Base-by-base conservation (phyloP, 2,888 invertebrate species). In the Abrostola tripartita region DNA sequence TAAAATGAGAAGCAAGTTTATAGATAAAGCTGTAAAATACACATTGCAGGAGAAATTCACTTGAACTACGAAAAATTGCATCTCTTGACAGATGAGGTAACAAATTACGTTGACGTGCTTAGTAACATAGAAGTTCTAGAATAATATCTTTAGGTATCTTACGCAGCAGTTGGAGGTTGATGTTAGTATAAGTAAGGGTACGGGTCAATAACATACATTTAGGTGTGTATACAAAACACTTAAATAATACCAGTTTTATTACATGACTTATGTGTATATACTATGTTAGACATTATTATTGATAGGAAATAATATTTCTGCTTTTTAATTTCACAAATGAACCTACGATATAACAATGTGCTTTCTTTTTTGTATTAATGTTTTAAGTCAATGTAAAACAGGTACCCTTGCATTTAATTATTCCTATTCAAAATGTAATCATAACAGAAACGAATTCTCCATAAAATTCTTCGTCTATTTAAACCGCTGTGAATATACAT, bases 11-110 rank as follows among this genome's bases (percentile, higher is more conserved):
- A 47, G 24, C 24, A 47, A 47, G 2, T 24, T 5, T 8, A 8
- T 24, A 37, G 9, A 37, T 37, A 37, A 0, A 10, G 12, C 36
- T 10, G 24, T n/a, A n/a, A 52, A 44, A 37, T 50, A 40, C 36
- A 56, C 8, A 11, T 52, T 51, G 24, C 9, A 54, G 47, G 51
- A 65, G 12, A 54, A 54, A 57, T 60, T 75, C 42, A 65, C 65
- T 36, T 49, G n/a, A n/a, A n/a, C 57, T 52, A 10, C n/a, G 53
- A 60, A 57, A 71, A 71, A 40, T 65, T 71, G 72, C 72, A 65
- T 71, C 51, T 76, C 71, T 60, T 65, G 59, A 71, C 56, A 65
- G 71, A 75, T 57, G 76, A 76, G 56, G 54, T 65, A 7, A 76
- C 65, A 71, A 35, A 57, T 75, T 52, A 54, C 24, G n/a, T 56